Evolutionary conservation across 2,797 vertebrate species (phyloP).

Genomic region (Paedocypris micromegethes): DNA sequence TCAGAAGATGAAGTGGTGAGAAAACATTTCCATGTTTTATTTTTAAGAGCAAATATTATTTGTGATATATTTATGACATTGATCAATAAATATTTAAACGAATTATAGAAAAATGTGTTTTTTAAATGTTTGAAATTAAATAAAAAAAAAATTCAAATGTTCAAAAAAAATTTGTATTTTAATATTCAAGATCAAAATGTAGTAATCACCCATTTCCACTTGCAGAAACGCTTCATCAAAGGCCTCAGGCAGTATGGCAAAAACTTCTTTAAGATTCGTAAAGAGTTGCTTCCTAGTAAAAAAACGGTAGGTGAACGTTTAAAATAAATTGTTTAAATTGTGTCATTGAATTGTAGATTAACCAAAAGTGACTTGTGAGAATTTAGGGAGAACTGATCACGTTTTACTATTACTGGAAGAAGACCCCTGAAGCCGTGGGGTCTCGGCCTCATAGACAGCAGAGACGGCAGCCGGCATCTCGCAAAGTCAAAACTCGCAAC

Average conservation of each 20-base stretch:
- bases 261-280: conserved; percentile 98
- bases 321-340: not conserved
- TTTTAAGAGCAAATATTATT: not conserved
- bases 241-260: conserved; percentile 96
- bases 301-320: conserved; percentile 76
- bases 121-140: too few species aligned
- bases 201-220: not conserved
- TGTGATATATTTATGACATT: not conserved
- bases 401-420: conserved; percentile 99
- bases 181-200: too few species aligned
- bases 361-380: conserved; percentile 17
- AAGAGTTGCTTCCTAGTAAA: conserved; percentile 95
- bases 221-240: conserved; percentile 96
- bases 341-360: not conserved
- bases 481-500: conserved; percentile 94
- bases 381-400: conserved; percentile 91
- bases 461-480: conserved; percentile 88
- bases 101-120: too few species aligned
- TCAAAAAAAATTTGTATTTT: too few species aligned
- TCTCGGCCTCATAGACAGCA: conserved; percentile 93
- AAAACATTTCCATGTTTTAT: not conserved
- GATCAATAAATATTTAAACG: too few species aligned
- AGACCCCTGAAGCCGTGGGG: conserved; percentile 92
- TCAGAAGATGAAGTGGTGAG: conserved; percentile 96
- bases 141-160: too few species aligned